Evolutionary conservation across 30 jellyfish, hydroid and myxozoan genomes (phyloP).

Genomic region (Aurelia sp.): DNA sequence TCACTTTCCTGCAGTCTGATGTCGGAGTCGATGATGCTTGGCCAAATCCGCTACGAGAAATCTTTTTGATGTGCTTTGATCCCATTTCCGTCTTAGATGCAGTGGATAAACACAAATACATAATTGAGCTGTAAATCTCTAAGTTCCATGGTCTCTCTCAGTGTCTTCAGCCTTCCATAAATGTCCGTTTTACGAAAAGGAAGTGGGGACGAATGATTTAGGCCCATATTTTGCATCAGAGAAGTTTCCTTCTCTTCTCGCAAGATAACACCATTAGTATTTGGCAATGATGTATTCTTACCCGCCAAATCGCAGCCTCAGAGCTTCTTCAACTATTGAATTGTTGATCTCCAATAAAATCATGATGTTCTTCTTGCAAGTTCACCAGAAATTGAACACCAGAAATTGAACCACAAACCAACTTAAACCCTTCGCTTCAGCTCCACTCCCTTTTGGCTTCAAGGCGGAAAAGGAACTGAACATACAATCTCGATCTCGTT

Average conservation of each 20-base stretch:
- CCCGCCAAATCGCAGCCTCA: slow-evolving; percentile 96
- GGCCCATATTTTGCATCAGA: background rate
- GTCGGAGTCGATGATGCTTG: too few relatives aligned
- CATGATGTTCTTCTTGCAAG: slow-evolving; percentile 10
- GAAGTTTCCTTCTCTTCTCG: background rate
- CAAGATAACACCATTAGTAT: background rate
- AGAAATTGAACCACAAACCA: background rate
- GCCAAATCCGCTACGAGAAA: too few relatives aligned
- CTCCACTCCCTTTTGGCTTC: slow-evolving; percentile 20
- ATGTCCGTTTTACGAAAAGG: too few relatives aligned
- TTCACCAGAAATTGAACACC: background rate
- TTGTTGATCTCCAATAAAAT: slow-evolving; percentile 91
- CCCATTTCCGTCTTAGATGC: too few relatives aligned
- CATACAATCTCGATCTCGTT: too few relatives aligned
- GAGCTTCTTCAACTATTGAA: slow-evolving; percentile 89
- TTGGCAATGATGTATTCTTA: slow-evolving; percentile 13
- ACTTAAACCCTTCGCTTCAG: background rate
- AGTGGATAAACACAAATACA: too few relatives aligned
- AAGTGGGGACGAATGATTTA: background rate
- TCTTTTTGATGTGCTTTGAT: too few relatives aligned
- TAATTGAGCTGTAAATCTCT: too few relatives aligned
- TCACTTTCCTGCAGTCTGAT: too few relatives aligned
- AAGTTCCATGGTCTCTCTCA: too few relatives aligned
- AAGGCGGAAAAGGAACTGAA: slow-evolving; percentile 31
- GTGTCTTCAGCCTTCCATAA: too few relatives aligned